Base-by-base conservation (phyloP, 1,140 invertebrate genomes). In the Pteromalus puparum region DNA sequence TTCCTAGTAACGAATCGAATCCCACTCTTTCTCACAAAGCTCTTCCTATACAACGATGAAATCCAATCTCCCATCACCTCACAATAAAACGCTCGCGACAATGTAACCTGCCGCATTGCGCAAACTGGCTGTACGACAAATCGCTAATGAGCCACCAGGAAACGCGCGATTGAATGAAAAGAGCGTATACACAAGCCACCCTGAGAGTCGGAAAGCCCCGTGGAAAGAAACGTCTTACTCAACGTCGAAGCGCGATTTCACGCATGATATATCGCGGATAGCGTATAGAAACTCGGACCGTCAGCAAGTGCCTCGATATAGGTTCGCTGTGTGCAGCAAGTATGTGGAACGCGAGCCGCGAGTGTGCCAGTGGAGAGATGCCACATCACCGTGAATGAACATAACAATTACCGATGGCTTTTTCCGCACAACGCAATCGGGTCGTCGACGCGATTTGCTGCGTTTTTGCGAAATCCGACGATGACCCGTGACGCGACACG, bases 191-290 rank as follows among this genome's bases (percentile, higher is more conserved):
- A 67, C 15, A n/a, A 68, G 67, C 2, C n/a, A 6, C 67, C 21
- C n/a, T 68, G 67, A 24, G 67, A 68, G 21, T 48, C 13, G 46
- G 46, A 15, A 15, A 48, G 48, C 18, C 48, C 18, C 53, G 53
- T 34, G 21, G 18, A 61, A 7, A 61, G 18, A 6, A 65, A 46
- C n/a, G 10, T 28, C 21, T 76, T 75, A 75, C 34, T 46, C 21
- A 75, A 75, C 74, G 15, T 76, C 24, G 9, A 48, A 26, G 42
- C 24, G 74, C 42, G 34, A 76, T 76, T 76, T 76, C 42, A 48
- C 74, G 42, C 74, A 15, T 76, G 74, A 77, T 65, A 77, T 65
- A 77, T 53, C 28, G 26, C 21, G 26, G n/a, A 18, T 46, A 76
- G 7, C 38, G 7, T 42, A 42, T 76, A 26, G 74, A 53, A 76